Conservation (phyloP, 2,888 invertebrate species). For the Drosophila acutilabella region DNA sequence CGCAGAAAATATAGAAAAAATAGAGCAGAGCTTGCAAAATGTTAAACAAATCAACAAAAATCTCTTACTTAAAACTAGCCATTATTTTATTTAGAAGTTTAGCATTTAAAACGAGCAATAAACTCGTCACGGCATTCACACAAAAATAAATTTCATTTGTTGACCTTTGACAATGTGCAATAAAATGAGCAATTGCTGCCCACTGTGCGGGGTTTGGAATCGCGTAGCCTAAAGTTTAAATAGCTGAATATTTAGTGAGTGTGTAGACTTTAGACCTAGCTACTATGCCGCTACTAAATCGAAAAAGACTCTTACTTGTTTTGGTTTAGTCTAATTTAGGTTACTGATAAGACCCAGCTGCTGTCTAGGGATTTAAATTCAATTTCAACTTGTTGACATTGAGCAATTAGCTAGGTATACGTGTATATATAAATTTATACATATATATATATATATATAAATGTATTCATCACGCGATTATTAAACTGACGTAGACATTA, state of each 20-base stretch:
- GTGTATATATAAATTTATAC: too few species aligned
- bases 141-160: background rate
- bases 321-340: constrained; percentile 7
- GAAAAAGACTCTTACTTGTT: constrained; percentile 4
- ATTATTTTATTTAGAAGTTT: background rate
- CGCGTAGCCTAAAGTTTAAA: background rate
- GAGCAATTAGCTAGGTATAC: constrained; percentile 10
- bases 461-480: constrained; percentile 48
- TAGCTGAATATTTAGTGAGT: background rate
- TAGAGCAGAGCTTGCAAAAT: background rate
- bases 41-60: background rate
- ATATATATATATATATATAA: too few species aligned
- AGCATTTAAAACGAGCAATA: constrained; percentile 7
- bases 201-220: constrained; percentile 13
- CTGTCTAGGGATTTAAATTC: constrained; percentile 23
- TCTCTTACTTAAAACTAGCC: too few species aligned
- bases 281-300: background rate
- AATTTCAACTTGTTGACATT: constrained; percentile 22
- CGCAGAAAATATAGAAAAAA: background rate
- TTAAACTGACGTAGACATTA: constrained; percentile 14
- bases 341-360: constrained; percentile 1
- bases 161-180: constrained; percentile 19
- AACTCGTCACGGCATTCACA: constrained; percentile 3
- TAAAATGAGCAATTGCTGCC: constrained; percentile 3
- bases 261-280: constrained; percentile 22